Evolutionary conservation across 2,888 invertebrate genomes (phyloP).

Genomic region (Bellardia pandia): DNA sequence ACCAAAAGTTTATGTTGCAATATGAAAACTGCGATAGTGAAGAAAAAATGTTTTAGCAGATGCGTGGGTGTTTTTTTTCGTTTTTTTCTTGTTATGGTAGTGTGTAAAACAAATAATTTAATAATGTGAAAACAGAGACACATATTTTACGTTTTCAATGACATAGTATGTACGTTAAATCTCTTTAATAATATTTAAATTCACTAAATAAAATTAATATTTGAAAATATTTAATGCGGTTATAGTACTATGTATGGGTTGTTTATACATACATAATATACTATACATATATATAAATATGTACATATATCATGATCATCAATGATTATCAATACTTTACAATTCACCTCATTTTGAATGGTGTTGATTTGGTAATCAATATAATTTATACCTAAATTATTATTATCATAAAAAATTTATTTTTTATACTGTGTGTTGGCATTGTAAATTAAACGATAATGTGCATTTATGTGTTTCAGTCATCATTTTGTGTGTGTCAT

Average conservation of each 20-base stretch:
- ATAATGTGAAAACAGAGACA: slow-evolving; percentile 33
- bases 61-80: slow-evolving; percentile 48
- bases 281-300: not conserved
- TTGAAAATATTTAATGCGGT: slow-evolving; percentile 16
- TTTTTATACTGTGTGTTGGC: no score
- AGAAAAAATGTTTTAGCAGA: slow-evolving; percentile 4
- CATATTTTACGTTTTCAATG: slow-evolving; percentile 12
- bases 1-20: slow-evolving; percentile 66
- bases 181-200: not conserved
- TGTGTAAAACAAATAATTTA: not conserved
- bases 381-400: not conserved
- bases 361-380: slow-evolving; percentile 13
- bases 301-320: not conserved
- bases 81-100: not conserved
- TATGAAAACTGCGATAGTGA: slow-evolving; percentile 14
- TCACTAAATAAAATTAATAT: slow-evolving; percentile 21
- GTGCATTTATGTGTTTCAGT: not conserved
- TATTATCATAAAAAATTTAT: not conserved
- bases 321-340: slow-evolving; percentile 3
- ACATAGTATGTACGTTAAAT: slow-evolving; percentile 11
- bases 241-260: not conserved
- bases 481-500: not conserved
- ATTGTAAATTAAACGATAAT: slow-evolving; percentile 1
- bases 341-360: not conserved
- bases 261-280: not conserved